These are phyloP conservation scores for Solen grandis DNA, from an alignment of 1,140 invertebrate genomes.

Conservation along the genomic window DNA sequence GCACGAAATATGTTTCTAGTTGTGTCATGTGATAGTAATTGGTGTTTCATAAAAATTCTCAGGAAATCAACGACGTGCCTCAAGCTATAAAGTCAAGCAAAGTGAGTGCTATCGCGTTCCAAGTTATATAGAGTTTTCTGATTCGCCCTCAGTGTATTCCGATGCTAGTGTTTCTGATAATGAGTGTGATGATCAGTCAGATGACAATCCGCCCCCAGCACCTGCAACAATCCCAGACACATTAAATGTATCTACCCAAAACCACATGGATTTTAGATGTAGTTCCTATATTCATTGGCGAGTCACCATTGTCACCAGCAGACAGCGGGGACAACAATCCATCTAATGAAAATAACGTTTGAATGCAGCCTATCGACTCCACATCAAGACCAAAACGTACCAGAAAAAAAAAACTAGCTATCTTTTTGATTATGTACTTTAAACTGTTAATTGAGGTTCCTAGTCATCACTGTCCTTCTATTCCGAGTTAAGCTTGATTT, in stretches of 20 bases:
- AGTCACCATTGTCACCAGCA: background rate
- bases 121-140: background rate
- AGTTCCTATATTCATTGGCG: background rate
- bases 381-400: background rate
- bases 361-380: background rate
- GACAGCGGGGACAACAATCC: background rate
- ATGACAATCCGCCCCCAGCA: background rate
- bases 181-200: background rate
- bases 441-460: background rate
- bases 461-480: no score
- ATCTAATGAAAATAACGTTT: background rate
- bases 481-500: no score
- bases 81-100: constrained; percentile 1
- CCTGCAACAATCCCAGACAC: background rate
- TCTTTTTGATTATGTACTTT: constrained; percentile 7
- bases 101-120: constrained; percentile 1
- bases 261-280: background rate
- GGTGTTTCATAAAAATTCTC: background rate
- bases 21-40: constrained; percentile 19
- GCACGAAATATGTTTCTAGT: background rate
- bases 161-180: background rate
- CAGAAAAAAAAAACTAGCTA: background rate
- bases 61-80: constrained; percentile 5
- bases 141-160: background rate
- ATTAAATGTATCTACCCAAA: background rate